Evolutionary conservation across 1,140 invertebrate species (phyloP).

Genomic region (Drosophila sechellia): DNA sequence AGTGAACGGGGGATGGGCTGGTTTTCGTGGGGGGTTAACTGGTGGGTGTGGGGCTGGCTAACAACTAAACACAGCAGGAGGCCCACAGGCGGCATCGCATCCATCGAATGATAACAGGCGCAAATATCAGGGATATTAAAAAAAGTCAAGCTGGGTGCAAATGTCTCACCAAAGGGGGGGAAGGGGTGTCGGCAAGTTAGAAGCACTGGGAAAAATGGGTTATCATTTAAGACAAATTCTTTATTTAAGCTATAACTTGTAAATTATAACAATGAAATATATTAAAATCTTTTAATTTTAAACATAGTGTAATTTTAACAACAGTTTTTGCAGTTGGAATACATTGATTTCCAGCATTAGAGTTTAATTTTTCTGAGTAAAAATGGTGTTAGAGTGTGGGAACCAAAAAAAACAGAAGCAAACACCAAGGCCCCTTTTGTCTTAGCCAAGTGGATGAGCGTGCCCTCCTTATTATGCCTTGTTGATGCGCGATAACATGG

Average conservation of each 20-base stretch:
- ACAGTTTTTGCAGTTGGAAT: too few relatives aligned
- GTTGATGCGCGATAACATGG: conserved; percentile 68
- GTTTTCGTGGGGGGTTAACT: neutral
- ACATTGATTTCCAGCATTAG: too few relatives aligned
- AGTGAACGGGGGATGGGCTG: conserved; percentile 1
- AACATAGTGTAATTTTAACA: too few relatives aligned
- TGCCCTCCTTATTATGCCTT: conserved; percentile 59
- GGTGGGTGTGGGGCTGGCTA: conserved; percentile 6
- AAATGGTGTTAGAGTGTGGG: neutral
- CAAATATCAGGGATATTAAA: conserved; percentile 81
- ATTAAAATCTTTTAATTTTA: too few relatives aligned
- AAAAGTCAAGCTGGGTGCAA: conserved; percentile 81
- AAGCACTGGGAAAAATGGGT: conserved; percentile 1
- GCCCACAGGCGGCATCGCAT: conserved; percentile 19
- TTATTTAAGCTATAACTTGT: neutral
- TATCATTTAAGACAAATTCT: too few relatives aligned
- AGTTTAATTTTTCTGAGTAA: neutral
- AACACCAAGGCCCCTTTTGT: conserved; percentile 44
- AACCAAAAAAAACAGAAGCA: conserved; percentile 16
- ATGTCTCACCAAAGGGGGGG: conserved; percentile 42
- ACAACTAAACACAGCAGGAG: conserved; percentile 41
- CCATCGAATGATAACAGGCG: conserved; percentile 75
- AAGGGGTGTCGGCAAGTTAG: neutral
- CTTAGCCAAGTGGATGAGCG: conserved; percentile 58
- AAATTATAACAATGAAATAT: too few relatives aligned